phyloP scores from a whole-genome alignment of 2,888 invertebrate genomes.

The Pristionchus japonicus region DNA sequence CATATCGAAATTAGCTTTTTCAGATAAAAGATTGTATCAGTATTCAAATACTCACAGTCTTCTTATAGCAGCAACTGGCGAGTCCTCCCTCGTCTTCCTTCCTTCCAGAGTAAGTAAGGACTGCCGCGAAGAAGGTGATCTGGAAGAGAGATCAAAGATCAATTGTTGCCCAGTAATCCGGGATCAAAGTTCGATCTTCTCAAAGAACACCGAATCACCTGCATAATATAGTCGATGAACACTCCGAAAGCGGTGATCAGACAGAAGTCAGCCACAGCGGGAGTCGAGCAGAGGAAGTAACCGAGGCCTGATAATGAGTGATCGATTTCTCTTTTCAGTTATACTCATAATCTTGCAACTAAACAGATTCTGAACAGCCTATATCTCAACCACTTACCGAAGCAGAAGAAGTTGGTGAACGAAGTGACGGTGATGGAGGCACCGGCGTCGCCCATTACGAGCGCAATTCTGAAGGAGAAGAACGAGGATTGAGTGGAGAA shows the following conservation, averaged over 20 bases:
- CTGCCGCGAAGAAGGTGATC: slow-evolving; percentile 73
- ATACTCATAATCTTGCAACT: too few species aligned
- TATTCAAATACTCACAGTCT: slow-evolving; percentile 31
- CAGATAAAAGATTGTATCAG: too few species aligned
- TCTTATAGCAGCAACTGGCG: slow-evolving; percentile 65
- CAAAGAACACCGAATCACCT: too few species aligned
- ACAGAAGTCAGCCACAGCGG: slow-evolving; percentile 74
- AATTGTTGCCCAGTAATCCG: too few species aligned
- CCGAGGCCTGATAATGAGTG: slow-evolving; percentile 73
- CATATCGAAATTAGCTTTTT: too few species aligned
- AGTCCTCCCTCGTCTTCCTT: slow-evolving; percentile 70
- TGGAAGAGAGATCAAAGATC: too few species aligned
- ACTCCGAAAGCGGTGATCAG: slow-evolving; percentile 72
- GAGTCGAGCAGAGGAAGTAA: slow-evolving; percentile 73
- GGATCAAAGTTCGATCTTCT: too few species aligned
- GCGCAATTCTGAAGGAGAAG: slow-evolving; percentile 59
- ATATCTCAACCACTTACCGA: slow-evolving; percentile 58
- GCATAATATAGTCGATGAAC: slow-evolving; percentile 72
- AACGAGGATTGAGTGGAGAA: not conserved
- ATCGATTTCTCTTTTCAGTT: too few species aligned
- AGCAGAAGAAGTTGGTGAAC: slow-evolving; percentile 75
- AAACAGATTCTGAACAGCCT: too few species aligned
- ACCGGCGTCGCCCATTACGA: slow-evolving; percentile 74
- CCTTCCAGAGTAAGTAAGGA: slow-evolving; percentile 72
- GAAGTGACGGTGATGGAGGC: slow-evolving; percentile 74